Evolutionary conservation across 2,888 invertebrate species (phyloP).

Genomic region (Acronicta alni): DNA sequence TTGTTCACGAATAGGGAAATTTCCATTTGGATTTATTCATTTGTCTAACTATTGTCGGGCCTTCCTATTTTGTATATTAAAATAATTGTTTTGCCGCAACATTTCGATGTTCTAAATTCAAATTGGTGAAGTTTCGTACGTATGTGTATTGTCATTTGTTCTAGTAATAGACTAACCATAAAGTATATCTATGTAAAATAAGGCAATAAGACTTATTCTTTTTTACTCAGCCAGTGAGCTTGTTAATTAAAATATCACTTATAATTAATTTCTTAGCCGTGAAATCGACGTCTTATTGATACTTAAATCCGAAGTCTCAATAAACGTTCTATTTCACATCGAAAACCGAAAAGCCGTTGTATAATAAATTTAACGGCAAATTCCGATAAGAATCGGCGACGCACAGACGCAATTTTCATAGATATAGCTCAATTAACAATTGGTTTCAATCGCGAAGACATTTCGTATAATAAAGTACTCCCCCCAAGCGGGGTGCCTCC

Average conservation of each 20-base stretch:
- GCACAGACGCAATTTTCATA: slow-evolving; percentile 87
- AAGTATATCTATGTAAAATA: background rate
- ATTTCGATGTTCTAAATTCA: slow-evolving; percentile 59
- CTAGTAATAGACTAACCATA: slow-evolving; percentile 27
- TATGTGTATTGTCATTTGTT: slow-evolving; percentile 24
- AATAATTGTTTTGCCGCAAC: slow-evolving; percentile 72
- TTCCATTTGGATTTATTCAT: slow-evolving; percentile 89
- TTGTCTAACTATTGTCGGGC: slow-evolving; percentile 87
- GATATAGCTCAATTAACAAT: slow-evolving; percentile 90
- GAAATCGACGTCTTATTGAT: slow-evolving; percentile 64
- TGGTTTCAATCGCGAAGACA: slow-evolving; percentile 89
- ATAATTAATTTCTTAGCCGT: slow-evolving; percentile 53
- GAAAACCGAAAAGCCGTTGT: slow-evolving; percentile 75
- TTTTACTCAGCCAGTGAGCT: background rate
- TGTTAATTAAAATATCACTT: slow-evolving; percentile 43
- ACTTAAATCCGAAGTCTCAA: slow-evolving; percentile 69
- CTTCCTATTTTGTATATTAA: slow-evolving; percentile 71
- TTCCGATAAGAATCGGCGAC: slow-evolving; percentile 86
- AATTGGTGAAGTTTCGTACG: slow-evolving; percentile 45
- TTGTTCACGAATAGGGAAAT: slow-evolving; percentile 88
- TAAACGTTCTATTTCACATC: slow-evolving; percentile 74
- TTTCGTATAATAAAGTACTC: slow-evolving; percentile 86
- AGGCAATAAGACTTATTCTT: slow-evolving; percentile 1
- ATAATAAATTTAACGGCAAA: slow-evolving; percentile 86
- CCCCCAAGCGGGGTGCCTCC: slow-evolving; percentile 75